A percentile compares a stretch with the other conserved stretches of the same genome.
Conservation (phyloP, 2,113 vertebrate genomes). For the Charina bottae region DNA sequence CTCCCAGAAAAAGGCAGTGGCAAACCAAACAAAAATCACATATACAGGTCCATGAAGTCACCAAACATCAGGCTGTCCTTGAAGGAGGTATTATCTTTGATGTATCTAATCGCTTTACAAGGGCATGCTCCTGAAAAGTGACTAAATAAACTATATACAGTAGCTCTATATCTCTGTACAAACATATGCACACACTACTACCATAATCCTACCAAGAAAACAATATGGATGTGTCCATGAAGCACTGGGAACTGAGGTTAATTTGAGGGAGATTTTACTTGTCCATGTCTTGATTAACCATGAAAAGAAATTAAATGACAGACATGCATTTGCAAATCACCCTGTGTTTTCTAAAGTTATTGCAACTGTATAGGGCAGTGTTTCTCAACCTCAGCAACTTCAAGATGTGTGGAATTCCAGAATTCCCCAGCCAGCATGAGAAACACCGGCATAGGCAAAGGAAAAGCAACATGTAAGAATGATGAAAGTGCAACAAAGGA, state of each 20-base stretch:
- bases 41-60: background rate
- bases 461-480: background rate
- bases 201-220: background rate
- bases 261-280: background rate
- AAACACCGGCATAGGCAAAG: background rate
- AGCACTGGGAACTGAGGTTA: background rate
- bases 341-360: background rate
- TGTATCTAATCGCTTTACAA: background rate
- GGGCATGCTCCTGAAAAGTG: background rate
- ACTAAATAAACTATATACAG: background rate
- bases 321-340: background rate
- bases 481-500: background rate
- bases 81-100: background rate
- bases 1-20: background rate
- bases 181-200: background rate
- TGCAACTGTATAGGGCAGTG: background rate
- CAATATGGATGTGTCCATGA: background rate
- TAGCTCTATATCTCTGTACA: background rate
- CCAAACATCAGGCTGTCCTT: background rate
- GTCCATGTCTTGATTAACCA: background rate
- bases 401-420: background rate
- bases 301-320: background rate
- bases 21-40: background rate
- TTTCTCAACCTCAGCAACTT: background rate
- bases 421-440: background rate